Conservation (phyloP, 2,797 vertebrate species). For the Valencia hispanica region DNA sequence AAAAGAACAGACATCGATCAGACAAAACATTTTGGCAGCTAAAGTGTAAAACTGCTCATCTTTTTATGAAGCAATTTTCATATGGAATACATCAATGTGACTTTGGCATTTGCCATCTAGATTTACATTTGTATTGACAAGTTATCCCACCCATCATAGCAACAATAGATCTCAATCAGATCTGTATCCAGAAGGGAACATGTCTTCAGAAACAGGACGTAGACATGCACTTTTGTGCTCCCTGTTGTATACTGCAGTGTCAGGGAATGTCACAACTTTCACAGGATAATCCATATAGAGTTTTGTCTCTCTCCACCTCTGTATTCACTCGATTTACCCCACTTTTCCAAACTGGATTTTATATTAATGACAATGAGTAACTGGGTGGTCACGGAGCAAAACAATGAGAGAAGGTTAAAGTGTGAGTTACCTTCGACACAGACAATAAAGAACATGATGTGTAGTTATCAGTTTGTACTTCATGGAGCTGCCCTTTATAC, state of each 20-base stretch:
- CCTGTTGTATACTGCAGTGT: constrained; percentile 60
- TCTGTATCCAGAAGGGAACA: constrained; percentile 32
- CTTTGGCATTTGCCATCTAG: not conserved
- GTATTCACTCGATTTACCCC: constrained; percentile 41
- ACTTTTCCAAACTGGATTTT: constrained; percentile 34
- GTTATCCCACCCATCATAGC: not conserved
- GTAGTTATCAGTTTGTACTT: constrained; percentile 78
- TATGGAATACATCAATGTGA: not conserved
- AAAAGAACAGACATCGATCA: constrained; percentile 1
- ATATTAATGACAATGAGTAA: constrained; percentile 49
- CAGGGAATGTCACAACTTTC: constrained; percentile 68
- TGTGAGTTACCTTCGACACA: constrained; percentile 56
- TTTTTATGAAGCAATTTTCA: not conserved
- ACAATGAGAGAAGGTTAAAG: constrained; percentile 51
- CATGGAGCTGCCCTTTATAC: constrained; percentile 82
- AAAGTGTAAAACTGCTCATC: not conserved
- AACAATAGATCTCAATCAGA: not conserved
- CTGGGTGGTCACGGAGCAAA: constrained; percentile 14
- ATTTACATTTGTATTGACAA: not conserved
- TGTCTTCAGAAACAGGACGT: constrained; percentile 47
- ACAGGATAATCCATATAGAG: constrained; percentile 66
- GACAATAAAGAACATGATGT: constrained; percentile 66
- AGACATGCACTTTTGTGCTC: constrained; percentile 49
- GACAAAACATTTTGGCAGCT: not conserved
- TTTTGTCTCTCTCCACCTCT: constrained; percentile 28